These are phyloP conservation scores for Halichoerus grypus DNA, from an alignment of 2,113 vertebrate species.

Conservation along the genomic window DNA sequence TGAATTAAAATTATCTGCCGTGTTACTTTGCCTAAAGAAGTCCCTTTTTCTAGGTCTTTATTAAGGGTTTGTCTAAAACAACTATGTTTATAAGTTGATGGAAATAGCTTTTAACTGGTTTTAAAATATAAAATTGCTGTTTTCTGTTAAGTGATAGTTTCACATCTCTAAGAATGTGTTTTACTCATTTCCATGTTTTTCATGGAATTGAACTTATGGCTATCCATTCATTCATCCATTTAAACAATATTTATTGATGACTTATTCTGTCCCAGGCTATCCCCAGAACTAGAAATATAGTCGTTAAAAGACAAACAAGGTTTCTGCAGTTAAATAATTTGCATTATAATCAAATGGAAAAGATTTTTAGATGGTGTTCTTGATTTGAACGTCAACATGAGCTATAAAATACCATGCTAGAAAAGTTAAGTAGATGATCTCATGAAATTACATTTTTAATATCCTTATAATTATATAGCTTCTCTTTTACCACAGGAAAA, in stretches of 20 bases:
- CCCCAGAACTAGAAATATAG: not conserved
- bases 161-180: not conserved
- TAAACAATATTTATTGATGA: not conserved
- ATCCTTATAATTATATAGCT: not conserved
- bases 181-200: not conserved
- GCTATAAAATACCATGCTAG: not conserved
- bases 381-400: not conserved
- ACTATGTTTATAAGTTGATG: not conserved
- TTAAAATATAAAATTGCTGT: not conserved
- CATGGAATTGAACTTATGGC: not conserved
- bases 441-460: not conserved
- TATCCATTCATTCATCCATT: not conserved
- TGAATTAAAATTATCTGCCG: not conserved
- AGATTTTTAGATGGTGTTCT: not conserved
- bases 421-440: not conserved
- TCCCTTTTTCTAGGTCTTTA: not conserved
- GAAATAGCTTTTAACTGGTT: not conserved
- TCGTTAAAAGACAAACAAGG: not conserved
- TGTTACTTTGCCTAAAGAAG: not conserved
- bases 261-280: not conserved
- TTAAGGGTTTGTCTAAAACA: not conserved
- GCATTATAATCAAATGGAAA: not conserved
- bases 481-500: not conserved
- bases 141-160: not conserved
- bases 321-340: not conserved